Conservation (phyloP, 2,888 invertebrate genomes). For the Hylaea fasciaria region DNA sequence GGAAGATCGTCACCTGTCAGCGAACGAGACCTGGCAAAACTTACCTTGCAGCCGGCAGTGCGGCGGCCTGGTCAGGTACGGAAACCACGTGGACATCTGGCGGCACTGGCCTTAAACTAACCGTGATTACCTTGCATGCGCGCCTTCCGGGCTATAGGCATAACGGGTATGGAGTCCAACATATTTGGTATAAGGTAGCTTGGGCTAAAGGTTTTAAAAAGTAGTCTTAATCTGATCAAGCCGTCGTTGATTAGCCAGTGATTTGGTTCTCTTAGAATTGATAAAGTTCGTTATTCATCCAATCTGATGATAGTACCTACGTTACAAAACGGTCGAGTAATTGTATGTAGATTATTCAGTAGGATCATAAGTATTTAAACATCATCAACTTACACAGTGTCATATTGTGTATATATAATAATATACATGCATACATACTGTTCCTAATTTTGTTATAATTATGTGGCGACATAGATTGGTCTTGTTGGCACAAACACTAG, state of each 20-base stretch:
- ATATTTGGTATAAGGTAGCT: background rate
- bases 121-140: conserved; percentile 58
- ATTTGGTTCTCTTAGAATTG: too few relatives aligned
- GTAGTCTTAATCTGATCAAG: background rate
- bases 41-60: conserved; percentile 73
- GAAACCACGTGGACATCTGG: conserved; percentile 55
- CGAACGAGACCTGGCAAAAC: conserved; percentile 67
- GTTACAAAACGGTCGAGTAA: too few relatives aligned
- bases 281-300: too few relatives aligned
- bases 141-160: conserved; percentile 57
- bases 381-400: too few relatives aligned
- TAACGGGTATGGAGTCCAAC: conserved; percentile 59
- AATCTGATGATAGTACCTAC: too few relatives aligned
- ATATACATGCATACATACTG: too few relatives aligned
- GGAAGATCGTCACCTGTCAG: conserved; percentile 36
- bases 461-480: conserved; percentile 30
- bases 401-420: too few relatives aligned
- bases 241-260: too few relatives aligned
- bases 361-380: too few relatives aligned
- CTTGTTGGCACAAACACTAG: conserved; percentile 37
- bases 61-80: conserved; percentile 80
- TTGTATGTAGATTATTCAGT: too few relatives aligned
- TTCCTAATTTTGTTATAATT: conserved; percentile 9
- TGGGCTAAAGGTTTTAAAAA: background rate
- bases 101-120: conserved; percentile 70